Conservation (phyloP, 2,888 invertebrate genomes). For the Tethea ocularis region DNA sequence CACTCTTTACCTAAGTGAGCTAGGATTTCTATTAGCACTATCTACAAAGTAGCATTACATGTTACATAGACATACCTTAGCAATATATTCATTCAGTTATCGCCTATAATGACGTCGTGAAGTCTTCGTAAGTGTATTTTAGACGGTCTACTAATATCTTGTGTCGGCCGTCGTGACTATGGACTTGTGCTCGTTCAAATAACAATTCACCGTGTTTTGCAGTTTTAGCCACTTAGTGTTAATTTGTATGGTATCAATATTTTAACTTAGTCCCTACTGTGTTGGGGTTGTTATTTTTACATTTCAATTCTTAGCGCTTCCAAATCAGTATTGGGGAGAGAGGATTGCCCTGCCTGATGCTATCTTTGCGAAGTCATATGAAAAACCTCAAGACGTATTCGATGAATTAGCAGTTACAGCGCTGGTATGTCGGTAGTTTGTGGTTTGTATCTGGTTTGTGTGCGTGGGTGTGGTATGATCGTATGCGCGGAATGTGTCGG, state of each 20-base stretch:
- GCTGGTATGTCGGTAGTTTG: conserved; percentile 26
- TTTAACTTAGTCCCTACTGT: too few species aligned
- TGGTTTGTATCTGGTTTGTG: conserved; percentile 37
- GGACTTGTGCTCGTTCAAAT: background rate
- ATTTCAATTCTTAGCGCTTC: background rate
- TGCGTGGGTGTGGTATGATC: conserved; percentile 47
- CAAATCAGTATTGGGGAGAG: background rate
- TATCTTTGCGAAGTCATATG: background rate
- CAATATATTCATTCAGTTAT: conserved; percentile 12
- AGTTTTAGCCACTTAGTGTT: conserved; percentile 2
- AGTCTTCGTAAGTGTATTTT: conserved; percentile 9
- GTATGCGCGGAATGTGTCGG: conserved; percentile 50
- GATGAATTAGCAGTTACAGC: conserved; percentile 27
- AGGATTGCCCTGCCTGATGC: background rate
- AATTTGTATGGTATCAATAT: conserved; percentile 5
- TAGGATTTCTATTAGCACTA: conserved; percentile 10
- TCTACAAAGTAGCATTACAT: background rate
- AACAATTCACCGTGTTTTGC: background rate
- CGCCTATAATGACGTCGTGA: conserved; percentile 13
- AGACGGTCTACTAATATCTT: conserved; percentile 5
- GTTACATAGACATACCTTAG: background rate
- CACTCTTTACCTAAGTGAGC: background rate
- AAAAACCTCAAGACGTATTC: conserved; percentile 12
- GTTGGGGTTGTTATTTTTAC: background rate
- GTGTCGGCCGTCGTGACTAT: conserved; percentile 9